Evolutionary conservation across 2,888 invertebrate genomes (phyloP), one percentile per base, ranked within the genome.

Genomic region (Rapana venosa): DNA sequence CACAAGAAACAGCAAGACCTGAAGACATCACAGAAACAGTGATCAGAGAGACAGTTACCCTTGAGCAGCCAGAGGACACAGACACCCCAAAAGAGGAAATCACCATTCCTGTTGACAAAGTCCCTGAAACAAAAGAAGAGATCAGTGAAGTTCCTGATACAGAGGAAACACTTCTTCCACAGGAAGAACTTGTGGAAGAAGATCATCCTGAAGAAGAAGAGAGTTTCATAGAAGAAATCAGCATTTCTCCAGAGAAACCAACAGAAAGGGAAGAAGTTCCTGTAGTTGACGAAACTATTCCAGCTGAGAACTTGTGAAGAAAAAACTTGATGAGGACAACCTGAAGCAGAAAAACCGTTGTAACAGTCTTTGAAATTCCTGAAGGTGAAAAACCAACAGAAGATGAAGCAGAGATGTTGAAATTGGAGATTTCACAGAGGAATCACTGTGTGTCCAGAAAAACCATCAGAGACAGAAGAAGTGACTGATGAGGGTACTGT

Each of bases 191-290:
- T 2, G 2, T 26, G 26, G 61, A 61, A 5, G n/a, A 88, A 26
- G 88, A 88, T 35, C 74, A 88, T 35, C 70, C 91, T 86, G 91
- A 90, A 88, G 89, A 90, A 32, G 66, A 87, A 36, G 81, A 74
- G 74, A 36, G 26, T 61, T 47, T 56, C 88, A 90, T 66, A 81
- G 81, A 87, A 85, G 89, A 84, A 70, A 30, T 30, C 26, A n/a
- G 22, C 13, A 74, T n/a, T 74, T 74, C 74, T n/a, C 74, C 35
- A 66, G 47, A 88, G 66, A 70, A 32, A n/a, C 66, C 74, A 30
- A 26, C 32, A 26, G 61, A 20, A 87, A 85, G 36, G 88, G 88
- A 88, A 90, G 26, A 70, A 88, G 47, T 70, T 36, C 47, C 20
- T 81, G 35, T 87, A 15, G 61, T 61, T 61, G 61, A 61, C 0